These are phyloP conservation scores for Hoplodrina blanda DNA, from an alignment of 2,888 invertebrate genomes.

Conservation along the genomic window DNA sequence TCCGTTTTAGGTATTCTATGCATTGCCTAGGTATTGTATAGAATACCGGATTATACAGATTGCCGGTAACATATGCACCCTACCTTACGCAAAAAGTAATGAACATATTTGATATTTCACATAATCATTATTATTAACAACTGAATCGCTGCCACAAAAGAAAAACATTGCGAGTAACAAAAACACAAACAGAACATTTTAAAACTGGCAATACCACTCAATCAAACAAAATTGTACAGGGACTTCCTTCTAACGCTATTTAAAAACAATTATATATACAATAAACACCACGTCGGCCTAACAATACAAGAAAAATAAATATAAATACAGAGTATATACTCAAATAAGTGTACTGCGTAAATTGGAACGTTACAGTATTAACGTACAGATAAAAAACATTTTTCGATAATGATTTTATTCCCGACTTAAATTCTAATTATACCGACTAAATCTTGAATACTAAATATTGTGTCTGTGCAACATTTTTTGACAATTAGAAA, in stretches of 20 bases:
- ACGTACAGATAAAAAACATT: conserved; percentile 55
- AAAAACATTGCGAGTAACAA: conserved; percentile 5
- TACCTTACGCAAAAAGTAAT: neutral
- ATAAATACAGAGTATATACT: conserved; percentile 70
- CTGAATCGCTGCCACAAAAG: neutral
- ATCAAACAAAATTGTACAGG: conserved; percentile 54
- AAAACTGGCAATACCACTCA: conserved; percentile 53
- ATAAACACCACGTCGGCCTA: conserved; percentile 58
- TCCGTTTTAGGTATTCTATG: too few species aligned
- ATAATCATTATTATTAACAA: conserved; percentile 7
- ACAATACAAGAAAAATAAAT: conserved; percentile 67
- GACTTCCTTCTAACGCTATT: conserved; percentile 60
- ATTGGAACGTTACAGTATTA: conserved; percentile 63
- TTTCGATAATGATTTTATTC: conserved; percentile 61
- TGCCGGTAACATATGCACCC: neutral
- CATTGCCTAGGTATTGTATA: too few species aligned
- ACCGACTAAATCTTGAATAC: conserved; percentile 74
- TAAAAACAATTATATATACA: conserved; percentile 70
- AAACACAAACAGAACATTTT: conserved; percentile 6
- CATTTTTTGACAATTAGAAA: conserved; percentile 43
- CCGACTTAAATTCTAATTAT: conserved; percentile 76
- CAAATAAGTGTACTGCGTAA: conserved; percentile 70
- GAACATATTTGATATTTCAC: too few species aligned
- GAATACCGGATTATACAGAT: too few species aligned
- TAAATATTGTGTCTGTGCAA: conserved; percentile 63